These are phyloP conservation scores for Monochamus alternatus DNA, from an alignment of 2,888 invertebrate genomes.

Conservation along the genomic window DNA sequence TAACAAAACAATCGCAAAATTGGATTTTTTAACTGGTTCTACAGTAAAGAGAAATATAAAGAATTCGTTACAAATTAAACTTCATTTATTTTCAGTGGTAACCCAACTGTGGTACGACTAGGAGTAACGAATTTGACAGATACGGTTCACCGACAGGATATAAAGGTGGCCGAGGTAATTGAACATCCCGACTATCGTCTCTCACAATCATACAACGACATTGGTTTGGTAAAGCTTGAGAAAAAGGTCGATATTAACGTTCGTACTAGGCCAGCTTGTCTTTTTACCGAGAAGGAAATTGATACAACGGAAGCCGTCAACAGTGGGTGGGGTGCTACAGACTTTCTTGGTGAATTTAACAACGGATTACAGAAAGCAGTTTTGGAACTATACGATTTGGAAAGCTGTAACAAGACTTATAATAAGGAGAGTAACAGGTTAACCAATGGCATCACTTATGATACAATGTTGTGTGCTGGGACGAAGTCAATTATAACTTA, in stretches of 20 bases:
- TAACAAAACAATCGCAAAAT: too few species aligned
- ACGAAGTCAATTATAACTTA: conserved; percentile 1
- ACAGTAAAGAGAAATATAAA: too few species aligned
- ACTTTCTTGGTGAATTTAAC: neutral
- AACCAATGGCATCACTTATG: neutral
- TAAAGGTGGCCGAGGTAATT: neutral
- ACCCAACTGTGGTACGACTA: neutral
- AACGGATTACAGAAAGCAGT: neutral
- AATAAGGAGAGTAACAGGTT: neutral
- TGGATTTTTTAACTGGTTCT: too few species aligned
- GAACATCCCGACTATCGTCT: conserved; percentile 12
- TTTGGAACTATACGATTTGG: conserved; percentile 4
- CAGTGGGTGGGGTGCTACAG: conserved; percentile 16
- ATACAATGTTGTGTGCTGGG: conserved; percentile 9
- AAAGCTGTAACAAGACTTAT: neutral
- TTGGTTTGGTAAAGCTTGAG: conserved; percentile 18
- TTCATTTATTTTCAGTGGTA: neutral
- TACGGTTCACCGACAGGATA: neutral
- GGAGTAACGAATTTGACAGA: neutral
- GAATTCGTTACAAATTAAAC: too few species aligned
- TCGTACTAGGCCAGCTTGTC: conserved; percentile 1
- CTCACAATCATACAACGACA: neutral
- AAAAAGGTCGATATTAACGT: conserved; percentile 14
- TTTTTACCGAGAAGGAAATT: neutral
- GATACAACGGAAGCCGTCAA: neutral